Base-by-base conservation (phyloP, 2,797 vertebrate genomes). In the Acrossocheilus fasciatus region DNA sequence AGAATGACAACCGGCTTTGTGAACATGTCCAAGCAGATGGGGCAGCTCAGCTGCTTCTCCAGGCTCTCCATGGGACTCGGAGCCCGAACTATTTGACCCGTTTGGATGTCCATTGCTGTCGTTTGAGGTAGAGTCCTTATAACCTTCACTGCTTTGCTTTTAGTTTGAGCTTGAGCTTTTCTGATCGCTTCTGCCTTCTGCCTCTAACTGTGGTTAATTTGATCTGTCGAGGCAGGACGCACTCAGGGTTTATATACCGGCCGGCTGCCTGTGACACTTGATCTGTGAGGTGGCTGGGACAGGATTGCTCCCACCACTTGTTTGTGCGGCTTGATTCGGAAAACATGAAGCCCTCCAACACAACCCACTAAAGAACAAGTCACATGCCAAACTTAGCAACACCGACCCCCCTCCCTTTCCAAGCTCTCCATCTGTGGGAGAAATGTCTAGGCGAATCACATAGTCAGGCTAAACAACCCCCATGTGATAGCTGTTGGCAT, bases 1-100 rank as follows among this genome's bases (percentile, higher is more conserved):
- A 95, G 90, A 85, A 95, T 95, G 18, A 95, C 94, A 74, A 95
- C 94, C 0, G 94, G 94, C 83, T 94, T 94, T 87, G 90, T 92
- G 91, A 95, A 94, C 93, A 93, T 93, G 10, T 95, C 94, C 66
- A 95, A 89, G 89, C 94, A 95, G 84, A 95, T 94, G 10, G 94
- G 94, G 36, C 94, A 95, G 87, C 92, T 93, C 79, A 95, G 91
- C 91, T 95, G 94, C 87, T 90, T 90, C 91, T 95, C 94, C 80
- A 95, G 87, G 79, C 64, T 92, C 87, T 94, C 93, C 92, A 93
- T 92, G 34, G 92, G 86, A 30, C 91, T 87, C 3, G 91, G 64
- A 0, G 88, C 82, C 4, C 86, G 88, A 15, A 91, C 87, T 64
- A 90, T 82, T 84, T 89, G 92, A 59, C 91, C 79, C 0, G 90